phyloP scores from a whole-genome alignment of 2,888 invertebrate genomes.

The Leptodirus hochenwartii region DNA sequence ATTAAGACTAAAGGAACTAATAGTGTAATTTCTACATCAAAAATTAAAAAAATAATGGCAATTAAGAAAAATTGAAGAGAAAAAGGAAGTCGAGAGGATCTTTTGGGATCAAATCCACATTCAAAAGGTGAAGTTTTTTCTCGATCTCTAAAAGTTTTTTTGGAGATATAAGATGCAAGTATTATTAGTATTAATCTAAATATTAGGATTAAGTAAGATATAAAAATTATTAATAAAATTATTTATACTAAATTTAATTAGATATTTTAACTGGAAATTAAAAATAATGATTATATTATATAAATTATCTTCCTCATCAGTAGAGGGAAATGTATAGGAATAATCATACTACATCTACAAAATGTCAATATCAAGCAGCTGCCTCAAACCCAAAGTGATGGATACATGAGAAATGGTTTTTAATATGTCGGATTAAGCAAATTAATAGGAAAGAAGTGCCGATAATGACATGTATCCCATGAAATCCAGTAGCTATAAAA shows the following conservation, averaged over 20 bases:
- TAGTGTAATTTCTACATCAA: conserved; percentile 52
- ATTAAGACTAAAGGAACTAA: conserved; percentile 37
- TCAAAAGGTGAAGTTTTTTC: conserved; percentile 48
- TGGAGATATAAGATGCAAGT: conserved; percentile 31
- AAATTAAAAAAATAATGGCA: conserved; percentile 51
- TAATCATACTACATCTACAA: conserved; percentile 44
- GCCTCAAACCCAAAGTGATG: conserved; percentile 49
- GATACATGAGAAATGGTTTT: conserved; percentile 31
- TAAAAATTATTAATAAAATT: conserved; percentile 28
- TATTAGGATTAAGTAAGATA: conserved; percentile 23
- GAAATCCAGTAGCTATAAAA: conserved; percentile 58
- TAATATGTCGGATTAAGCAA: conserved; percentile 30
- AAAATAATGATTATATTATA: conserved; percentile 51
- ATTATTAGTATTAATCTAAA: conserved; percentile 32
- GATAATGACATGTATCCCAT: conserved; percentile 52
- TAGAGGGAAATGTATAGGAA: conserved; percentile 45
- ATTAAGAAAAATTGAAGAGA: conserved; percentile 46
- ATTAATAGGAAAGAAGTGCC: conserved; percentile 35
- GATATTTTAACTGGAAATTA: conserved; percentile 54
- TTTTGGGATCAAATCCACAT: conserved; percentile 39
- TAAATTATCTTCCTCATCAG: conserved; percentile 50
- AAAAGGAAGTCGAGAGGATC: conserved; percentile 32
- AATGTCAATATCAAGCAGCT: conserved; percentile 49
- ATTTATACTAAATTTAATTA: conserved; percentile 38
- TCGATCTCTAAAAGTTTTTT: conserved; percentile 38